Percentiles rank a stretch among this genome's conserved stretches.
Evolutionary conservation across 2,113 vertebrate genomes (phyloP).

Genomic region (Heliornis fulica): DNA sequence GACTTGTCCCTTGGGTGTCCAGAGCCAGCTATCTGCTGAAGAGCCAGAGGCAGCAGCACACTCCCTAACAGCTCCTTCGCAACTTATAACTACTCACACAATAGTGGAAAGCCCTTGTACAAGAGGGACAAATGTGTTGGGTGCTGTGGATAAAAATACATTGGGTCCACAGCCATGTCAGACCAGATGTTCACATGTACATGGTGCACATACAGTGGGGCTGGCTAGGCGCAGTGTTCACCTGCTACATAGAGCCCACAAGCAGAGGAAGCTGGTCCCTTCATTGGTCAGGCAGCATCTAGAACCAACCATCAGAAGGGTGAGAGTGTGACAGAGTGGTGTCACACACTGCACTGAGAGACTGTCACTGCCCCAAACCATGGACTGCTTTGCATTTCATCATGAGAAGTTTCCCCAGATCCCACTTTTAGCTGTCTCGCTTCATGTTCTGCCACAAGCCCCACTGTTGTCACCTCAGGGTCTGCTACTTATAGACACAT

Average conservation of each 20-base stretch:
- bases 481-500: not conserved
- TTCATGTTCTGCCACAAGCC: not conserved
- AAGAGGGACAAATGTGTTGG: not conserved
- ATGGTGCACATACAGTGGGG: not conserved
- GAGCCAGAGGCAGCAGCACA: not conserved
- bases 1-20: not conserved
- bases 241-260: not conserved
- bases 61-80: not conserved
- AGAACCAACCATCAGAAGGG: not conserved
- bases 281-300: not conserved
- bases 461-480: not conserved
- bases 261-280: not conserved
- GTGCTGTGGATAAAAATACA: accelerated
- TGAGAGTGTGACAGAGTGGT: accelerated
- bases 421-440: not conserved
- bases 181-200: accelerated
- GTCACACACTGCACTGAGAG: accelerated
- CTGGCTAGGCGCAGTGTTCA: not conserved
- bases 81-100: not conserved
- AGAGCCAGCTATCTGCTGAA: not conserved
- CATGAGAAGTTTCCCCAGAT: not conserved
- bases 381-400: not conserved
- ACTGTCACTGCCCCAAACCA: not conserved
- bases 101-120: not conserved
- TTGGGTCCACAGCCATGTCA: not conserved